These are phyloP conservation scores for Mandrillus leucophaeus DNA, from an alignment of 2,113 vertebrate species.

Conservation along the genomic window DNA sequence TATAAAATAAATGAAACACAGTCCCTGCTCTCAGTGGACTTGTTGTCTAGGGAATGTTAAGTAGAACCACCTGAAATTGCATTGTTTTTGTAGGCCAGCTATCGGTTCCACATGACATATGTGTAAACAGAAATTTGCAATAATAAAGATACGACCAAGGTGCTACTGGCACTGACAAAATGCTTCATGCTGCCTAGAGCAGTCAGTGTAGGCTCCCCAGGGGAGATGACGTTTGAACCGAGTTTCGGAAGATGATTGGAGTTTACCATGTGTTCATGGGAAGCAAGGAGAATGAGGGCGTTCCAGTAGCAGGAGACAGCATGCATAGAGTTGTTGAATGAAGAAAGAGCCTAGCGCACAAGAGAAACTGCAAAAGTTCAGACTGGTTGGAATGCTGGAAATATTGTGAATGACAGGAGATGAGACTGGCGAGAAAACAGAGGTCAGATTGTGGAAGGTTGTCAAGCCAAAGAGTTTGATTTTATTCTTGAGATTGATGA, in stretches of 20 bases:
- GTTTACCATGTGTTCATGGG: neutral
- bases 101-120: neutral
- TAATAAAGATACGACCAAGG: neutral
- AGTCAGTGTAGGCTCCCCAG: neutral
- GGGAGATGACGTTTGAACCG: neutral
- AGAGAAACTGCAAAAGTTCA: neutral
- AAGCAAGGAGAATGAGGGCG: neutral
- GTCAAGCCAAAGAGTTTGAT: neutral
- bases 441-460: neutral
- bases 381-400: neutral
- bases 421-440: neutral
- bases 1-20: constrained; percentile 5
- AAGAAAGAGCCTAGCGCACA: neutral
- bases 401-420: neutral
- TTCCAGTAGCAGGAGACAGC: constrained; percentile 6
- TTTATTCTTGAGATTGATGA: neutral
- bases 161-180: neutral
- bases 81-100: neutral
- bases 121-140: neutral
- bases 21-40: neutral
- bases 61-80: neutral
- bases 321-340: neutral
- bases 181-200: neutral
- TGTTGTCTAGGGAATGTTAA: neutral
- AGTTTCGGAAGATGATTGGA: neutral